These are phyloP conservation scores for Spizella passerina DNA, from an alignment of 2,797 vertebrate genomes.

Conservation along the genomic window DNA sequence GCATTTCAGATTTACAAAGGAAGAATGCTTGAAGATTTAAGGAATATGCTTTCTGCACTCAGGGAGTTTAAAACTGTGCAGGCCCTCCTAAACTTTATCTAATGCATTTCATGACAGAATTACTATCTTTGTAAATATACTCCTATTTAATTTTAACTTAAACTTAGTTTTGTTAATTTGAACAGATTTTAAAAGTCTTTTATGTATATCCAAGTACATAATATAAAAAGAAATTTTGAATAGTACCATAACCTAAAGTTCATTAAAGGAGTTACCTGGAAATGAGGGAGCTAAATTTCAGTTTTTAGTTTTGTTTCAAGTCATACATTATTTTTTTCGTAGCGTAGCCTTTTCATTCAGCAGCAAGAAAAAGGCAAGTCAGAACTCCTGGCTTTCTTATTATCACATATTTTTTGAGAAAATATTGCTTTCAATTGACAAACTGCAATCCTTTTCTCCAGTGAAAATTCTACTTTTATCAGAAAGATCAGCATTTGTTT, in stretches of 20 bases:
- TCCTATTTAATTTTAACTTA: not conserved
- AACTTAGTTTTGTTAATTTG: not conserved
- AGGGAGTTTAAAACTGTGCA: not conserved
- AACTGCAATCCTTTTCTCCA: not conserved
- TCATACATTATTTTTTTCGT: not conserved
- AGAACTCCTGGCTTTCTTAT: not conserved
- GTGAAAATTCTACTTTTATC: conserved; percentile 25
- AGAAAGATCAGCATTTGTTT: conserved; percentile 21
- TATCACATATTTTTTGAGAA: not conserved
- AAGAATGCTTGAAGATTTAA: not conserved
- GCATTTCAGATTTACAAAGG: not conserved
- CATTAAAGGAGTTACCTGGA: not conserved
- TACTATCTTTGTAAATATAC: not conserved
- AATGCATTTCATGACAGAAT: not conserved
- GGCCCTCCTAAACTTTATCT: not conserved
- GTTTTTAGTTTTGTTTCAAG: not conserved
- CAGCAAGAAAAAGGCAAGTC: not conserved
- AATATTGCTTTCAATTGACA: not conserved
- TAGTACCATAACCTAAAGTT: not conserved
- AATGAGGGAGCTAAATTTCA: not conserved
- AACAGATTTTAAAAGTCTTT: not conserved
- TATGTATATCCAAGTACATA: not conserved
- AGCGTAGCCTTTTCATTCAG: not conserved
- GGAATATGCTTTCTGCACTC: not conserved
- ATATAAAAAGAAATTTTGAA: not conserved